phyloP scores from a whole-genome alignment of 2,797 vertebrate genomes.

The Takifugu rubripes region DNA sequence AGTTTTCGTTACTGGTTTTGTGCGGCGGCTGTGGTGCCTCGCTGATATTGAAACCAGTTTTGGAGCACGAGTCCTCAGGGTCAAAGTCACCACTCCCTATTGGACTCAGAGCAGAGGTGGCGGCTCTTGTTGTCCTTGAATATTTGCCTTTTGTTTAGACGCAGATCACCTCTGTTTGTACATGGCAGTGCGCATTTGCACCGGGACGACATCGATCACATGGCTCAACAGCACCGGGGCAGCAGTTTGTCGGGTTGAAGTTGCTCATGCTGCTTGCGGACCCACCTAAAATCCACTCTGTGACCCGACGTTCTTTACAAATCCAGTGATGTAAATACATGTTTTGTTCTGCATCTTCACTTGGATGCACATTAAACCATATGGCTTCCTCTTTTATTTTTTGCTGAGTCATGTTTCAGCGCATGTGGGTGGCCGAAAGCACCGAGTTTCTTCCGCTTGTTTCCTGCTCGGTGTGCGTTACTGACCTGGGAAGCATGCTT shows the following conservation, averaged over 20 bases:
- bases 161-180: slow-evolving; percentile 6
- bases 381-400: slow-evolving; percentile 47
- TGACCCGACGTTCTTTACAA: too few species aligned
- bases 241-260: slow-evolving; percentile 6
- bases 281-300: too few species aligned
- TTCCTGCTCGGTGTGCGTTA: slow-evolving; percentile 43
- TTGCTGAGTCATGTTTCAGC: slow-evolving; percentile 66
- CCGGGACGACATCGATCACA: slow-evolving; percentile 1
- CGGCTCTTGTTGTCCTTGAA: slow-evolving; percentile 7
- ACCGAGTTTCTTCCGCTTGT: slow-evolving; percentile 47
- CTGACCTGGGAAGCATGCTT: slow-evolving; percentile 45
- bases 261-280: too few species aligned
- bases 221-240: slow-evolving; percentile 5
- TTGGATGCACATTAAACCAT: slow-evolving; percentile 51
- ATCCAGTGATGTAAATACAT: slow-evolving; percentile 6
- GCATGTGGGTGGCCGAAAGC: slow-evolving; percentile 56
- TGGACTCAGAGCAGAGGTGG: slow-evolving; percentile 18
- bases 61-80: slow-evolving; percentile 65
- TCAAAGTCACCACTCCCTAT: slow-evolving; percentile 57
- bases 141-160: neutral
- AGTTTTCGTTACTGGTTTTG: slow-evolving; percentile 31
- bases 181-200: neutral
- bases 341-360: slow-evolving; percentile 26
- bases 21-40: slow-evolving; percentile 33
- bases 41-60: slow-evolving; percentile 48